Conservation (phyloP, 2,113 vertebrate genomes). For the Rhea americana region DNA sequence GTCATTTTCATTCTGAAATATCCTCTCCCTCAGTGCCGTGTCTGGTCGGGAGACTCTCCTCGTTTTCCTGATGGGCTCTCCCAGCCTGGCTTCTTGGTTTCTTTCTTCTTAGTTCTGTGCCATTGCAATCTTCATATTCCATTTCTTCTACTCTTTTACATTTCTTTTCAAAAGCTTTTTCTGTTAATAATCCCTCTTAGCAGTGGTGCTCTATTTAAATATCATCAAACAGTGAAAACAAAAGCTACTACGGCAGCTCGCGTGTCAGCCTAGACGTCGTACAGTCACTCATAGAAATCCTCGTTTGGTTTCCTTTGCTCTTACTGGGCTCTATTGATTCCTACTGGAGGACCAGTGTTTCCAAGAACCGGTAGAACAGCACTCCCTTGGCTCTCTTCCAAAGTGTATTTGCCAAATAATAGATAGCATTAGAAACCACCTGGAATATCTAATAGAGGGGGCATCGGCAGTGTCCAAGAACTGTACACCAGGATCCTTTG, state of each 20-base stretch:
- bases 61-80: not conserved
- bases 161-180: not conserved
- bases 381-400: not conserved
- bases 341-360: not conserved
- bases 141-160: not conserved
- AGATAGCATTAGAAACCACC: not conserved
- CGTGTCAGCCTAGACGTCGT: not conserved
- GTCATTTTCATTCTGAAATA: not conserved
- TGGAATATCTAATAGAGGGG: not conserved
- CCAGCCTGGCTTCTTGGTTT: not conserved
- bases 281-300: not conserved
- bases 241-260: not conserved
- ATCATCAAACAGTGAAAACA: not conserved
- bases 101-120: not conserved
- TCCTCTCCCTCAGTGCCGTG: not conserved
- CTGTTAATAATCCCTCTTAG: not conserved
- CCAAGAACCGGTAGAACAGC: not conserved
- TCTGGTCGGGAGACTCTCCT: not conserved
- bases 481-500: not conserved
- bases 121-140: not conserved
- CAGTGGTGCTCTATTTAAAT: not conserved
- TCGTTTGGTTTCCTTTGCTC: not conserved
- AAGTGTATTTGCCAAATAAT: not conserved
- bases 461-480: not conserved
- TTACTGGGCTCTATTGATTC: not conserved